Evolutionary conservation across 1,140 invertebrate genomes (phyloP).

Genomic region (Globodera ellingtonae): DNA sequence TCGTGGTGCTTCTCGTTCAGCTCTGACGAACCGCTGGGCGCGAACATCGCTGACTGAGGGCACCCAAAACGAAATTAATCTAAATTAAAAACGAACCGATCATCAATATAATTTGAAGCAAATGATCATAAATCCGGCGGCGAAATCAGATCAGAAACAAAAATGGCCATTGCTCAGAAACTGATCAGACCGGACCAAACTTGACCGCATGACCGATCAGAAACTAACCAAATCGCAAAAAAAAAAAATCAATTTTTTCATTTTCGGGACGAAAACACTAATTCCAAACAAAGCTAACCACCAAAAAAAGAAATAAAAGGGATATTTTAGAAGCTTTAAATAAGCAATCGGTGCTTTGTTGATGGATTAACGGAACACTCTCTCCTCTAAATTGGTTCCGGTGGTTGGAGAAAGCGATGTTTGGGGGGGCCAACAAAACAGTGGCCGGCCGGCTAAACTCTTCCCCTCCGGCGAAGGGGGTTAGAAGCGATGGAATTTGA

Average conservation of each 20-base stretch:
- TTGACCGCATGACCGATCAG: neutral
- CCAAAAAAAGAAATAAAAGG: too few relatives aligned
- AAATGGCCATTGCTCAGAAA: too few relatives aligned
- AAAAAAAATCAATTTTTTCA: neutral
- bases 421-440: neutral
- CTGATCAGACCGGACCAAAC: too few relatives aligned
- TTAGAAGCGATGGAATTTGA: neutral
- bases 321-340: neutral
- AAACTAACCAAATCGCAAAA: neutral
- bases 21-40: constrained; percentile 16
- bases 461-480: neutral
- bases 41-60: constrained; percentile 7
- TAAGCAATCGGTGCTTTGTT: neutral
- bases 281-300: too few relatives aligned
- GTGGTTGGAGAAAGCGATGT: neutral
- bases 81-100: neutral
- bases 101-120: too few relatives aligned
- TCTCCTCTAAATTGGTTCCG: neutral
- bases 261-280: too few relatives aligned
- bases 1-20: constrained; percentile 30
- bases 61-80: neutral
- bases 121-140: too few relatives aligned
- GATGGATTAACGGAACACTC: neutral
- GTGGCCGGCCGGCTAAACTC: too few relatives aligned
- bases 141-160: too few relatives aligned